Evolutionary conservation across 2,888 invertebrate genomes (phyloP).

Genomic region (Nymphalis urticae): DNA sequence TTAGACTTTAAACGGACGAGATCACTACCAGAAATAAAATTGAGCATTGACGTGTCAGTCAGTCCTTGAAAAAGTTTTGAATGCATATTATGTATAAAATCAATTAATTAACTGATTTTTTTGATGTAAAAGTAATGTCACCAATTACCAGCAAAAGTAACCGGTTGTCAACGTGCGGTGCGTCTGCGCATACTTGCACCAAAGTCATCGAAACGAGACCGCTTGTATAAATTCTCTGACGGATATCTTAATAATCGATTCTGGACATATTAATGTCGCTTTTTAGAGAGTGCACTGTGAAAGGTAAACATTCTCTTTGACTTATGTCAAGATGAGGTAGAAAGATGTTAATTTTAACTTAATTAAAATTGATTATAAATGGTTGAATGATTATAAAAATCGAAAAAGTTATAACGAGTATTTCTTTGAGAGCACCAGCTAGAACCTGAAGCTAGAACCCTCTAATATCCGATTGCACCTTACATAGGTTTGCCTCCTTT

Average conservation of each 20-base stretch:
- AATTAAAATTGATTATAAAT: no score
- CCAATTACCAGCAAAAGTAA: constrained; percentile 5
- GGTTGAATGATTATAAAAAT: no score
- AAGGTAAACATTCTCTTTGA: background rate
- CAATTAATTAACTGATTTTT: constrained; percentile 3
- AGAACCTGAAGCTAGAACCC: no score
- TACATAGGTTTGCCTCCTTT: no score
- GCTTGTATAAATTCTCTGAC: constrained; percentile 1
- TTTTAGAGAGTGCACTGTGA: constrained; percentile 3
- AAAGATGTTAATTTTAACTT: background rate
- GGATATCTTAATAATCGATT: constrained; percentile 17
- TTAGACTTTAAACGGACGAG: no score
- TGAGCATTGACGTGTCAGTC: background rate
- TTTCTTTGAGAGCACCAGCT: no score
- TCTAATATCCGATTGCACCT: no score
- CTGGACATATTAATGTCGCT: constrained; percentile 8
- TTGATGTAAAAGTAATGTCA: constrained; percentile 13
- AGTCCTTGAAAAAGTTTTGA: background rate
- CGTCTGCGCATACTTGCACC: constrained; percentile 24
- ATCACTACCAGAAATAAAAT: no score
- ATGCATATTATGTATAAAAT: background rate
- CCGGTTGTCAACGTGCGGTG: constrained; percentile 30
- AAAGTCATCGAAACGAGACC: constrained; percentile 19
- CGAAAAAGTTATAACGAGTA: no score
- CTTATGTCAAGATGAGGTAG: background rate